Percentiles rank a stretch among this genome's conserved stretches.
These are phyloP conservation scores for Lepidotrigona ventralis DNA, from an alignment of 1,140 invertebrate species.

Conservation along the genomic window DNA sequence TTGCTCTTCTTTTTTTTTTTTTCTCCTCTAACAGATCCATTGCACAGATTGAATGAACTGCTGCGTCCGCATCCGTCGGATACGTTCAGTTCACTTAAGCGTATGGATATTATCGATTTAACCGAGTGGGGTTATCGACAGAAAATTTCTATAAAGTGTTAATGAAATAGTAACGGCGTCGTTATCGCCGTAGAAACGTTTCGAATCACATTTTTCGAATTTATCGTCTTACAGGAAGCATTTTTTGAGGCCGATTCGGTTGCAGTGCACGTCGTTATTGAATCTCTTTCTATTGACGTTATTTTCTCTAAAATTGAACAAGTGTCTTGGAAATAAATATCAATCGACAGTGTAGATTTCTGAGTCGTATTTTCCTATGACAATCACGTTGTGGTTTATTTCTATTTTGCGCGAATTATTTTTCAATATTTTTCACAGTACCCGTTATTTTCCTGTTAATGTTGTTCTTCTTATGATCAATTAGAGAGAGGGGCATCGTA, in stretches of 20 bases:
- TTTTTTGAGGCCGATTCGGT: background rate
- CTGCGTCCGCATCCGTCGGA: constrained; percentile 51
- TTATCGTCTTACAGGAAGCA: background rate
- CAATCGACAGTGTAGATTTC: background rate
- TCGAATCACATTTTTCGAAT: background rate
- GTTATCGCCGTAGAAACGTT: background rate
- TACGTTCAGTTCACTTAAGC: background rate
- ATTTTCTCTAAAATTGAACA: background rate
- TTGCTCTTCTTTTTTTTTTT: background rate
- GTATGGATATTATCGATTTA: background rate
- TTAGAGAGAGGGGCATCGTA: too few species aligned
- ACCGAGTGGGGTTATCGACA: background rate
- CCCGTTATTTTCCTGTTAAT: too few species aligned
- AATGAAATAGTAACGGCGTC: background rate
- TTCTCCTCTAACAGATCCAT: background rate
- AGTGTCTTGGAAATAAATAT: background rate
- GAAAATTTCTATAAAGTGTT: background rate
- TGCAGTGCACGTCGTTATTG: rapidly evolving
- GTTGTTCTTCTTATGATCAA: too few species aligned
- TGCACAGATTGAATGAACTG: constrained; percentile 21
- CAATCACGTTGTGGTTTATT: constrained; percentile 19
- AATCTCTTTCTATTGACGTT: background rate
- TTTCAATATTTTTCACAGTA: too few species aligned
- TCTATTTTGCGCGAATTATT: background rate
- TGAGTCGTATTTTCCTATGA: background rate